These are phyloP conservation scores for Pollimyrus isidori DNA, from an alignment of 2,113 vertebrate species.

Conservation along the genomic window DNA sequence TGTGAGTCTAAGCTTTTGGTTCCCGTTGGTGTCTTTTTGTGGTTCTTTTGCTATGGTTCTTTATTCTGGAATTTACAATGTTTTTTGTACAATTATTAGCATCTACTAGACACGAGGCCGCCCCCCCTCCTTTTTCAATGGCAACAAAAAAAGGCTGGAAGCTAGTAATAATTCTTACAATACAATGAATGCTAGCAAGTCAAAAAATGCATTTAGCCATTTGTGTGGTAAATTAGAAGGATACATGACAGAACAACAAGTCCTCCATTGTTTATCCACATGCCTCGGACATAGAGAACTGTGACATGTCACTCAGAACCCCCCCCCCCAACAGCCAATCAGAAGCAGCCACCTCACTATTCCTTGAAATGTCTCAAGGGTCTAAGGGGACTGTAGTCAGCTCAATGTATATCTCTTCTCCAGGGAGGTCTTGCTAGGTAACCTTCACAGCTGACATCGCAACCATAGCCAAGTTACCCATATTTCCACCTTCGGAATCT, in stretches of 20 bases:
- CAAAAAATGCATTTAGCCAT: background rate
- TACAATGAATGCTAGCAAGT: background rate
- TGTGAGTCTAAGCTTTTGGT: background rate
- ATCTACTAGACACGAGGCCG: background rate
- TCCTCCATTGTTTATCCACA: background rate
- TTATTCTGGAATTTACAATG: background rate
- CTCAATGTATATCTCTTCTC: background rate
- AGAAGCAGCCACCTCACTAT: background rate
- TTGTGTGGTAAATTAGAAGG: background rate
- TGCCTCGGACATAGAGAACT: background rate
- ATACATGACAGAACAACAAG: background rate
- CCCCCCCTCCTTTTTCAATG: background rate
- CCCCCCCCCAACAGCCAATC: background rate
- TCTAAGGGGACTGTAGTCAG: background rate
- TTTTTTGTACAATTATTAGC: background rate
- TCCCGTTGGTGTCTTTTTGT: background rate
- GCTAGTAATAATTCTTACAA: background rate
- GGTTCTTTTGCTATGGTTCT: background rate
- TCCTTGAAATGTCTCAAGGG: background rate
- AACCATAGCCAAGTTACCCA: background rate
- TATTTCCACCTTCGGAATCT: background rate
- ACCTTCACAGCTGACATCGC: background rate
- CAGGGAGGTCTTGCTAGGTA: background rate
- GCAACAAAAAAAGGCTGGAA: background rate
- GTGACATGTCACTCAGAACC: background rate